These are phyloP conservation scores for Pseudeuparius sepicola DNA, from an alignment of 2,888 invertebrate genomes.

Conservation along the genomic window DNA sequence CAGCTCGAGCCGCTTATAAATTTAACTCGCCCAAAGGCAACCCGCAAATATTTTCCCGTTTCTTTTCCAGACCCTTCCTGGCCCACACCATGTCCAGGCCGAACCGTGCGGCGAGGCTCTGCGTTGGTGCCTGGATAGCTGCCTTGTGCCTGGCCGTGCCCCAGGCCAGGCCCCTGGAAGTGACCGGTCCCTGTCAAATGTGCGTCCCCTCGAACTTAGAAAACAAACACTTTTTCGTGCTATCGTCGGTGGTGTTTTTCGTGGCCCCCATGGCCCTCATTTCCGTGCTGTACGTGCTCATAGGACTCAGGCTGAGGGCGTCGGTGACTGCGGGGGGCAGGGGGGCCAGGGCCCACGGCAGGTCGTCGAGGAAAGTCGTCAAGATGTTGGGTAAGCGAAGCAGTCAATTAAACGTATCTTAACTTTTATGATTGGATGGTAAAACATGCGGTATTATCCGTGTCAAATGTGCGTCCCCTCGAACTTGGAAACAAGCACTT, in stretches of 20 bases:
- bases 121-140: slow-evolving; percentile 11
- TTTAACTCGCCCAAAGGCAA: too few species aligned
- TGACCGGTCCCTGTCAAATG: slow-evolving; percentile 35
- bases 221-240: slow-evolving; percentile 63
- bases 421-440: too few species aligned
- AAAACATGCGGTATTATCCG: too few species aligned
- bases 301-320: slow-evolving; percentile 62
- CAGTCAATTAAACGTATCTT: too few species aligned
- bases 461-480: too few species aligned
- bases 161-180: slow-evolving; percentile 49
- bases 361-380: slow-evolving; percentile 40
- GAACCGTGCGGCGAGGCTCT: slow-evolving; percentile 64
- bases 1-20: too few species aligned
- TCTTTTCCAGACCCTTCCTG: slow-evolving; percentile 55
- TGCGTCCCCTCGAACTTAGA: slow-evolving; percentile 27
- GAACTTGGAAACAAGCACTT: too few species aligned
- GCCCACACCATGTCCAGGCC: slow-evolving; percentile 81
- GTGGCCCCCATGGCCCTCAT: slow-evolving; percentile 81
- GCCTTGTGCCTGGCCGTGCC: slow-evolving; percentile 66
- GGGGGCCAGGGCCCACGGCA: slow-evolving; percentile 30
- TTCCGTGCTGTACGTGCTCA: slow-evolving; percentile 68
- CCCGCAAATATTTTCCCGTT: too few species aligned
- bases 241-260: slow-evolving; percentile 75
- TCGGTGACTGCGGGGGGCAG: slow-evolving; percentile 32
- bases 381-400: slow-evolving; percentile 55